Percentiles rank a stretch among this genome's conserved stretches.
These are phyloP conservation scores for Galeruca laticollis DNA, from an alignment of 2,888 invertebrate genomes.

Conservation along the genomic window DNA sequence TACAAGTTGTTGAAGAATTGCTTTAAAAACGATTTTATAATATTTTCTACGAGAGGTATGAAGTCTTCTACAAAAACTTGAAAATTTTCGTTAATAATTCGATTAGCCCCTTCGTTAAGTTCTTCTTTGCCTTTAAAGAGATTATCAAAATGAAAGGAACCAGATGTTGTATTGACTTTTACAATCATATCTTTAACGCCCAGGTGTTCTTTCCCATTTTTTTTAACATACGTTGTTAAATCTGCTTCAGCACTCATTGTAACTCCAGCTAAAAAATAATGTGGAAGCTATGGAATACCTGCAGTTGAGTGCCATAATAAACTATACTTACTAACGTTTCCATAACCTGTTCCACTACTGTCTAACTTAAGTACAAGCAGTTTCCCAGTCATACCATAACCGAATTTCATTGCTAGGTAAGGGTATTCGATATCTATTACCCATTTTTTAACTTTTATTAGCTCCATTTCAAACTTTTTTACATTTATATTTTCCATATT, in stretches of 20 bases:
- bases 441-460: slow-evolving; percentile 67
- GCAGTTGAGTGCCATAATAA: not conserved
- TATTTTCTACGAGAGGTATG: slow-evolving; percentile 73
- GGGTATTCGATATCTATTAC: slow-evolving; percentile 72
- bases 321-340: slow-evolving; percentile 24
- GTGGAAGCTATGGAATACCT: no score
- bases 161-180: slow-evolving; percentile 73
- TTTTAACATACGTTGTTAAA: slow-evolving; percentile 67
- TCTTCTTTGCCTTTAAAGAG: slow-evolving; percentile 75
- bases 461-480: slow-evolving; percentile 66
- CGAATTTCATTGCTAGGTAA: slow-evolving; percentile 71
- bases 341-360: slow-evolving; percentile 65
- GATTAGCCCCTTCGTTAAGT: slow-evolving; percentile 75
- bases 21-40: slow-evolving; percentile 68
- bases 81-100: slow-evolving; percentile 81
- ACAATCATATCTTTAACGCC: slow-evolving; percentile 73
- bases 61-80: slow-evolving; percentile 74
- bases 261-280: slow-evolving; percentile 70
- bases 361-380: slow-evolving; percentile 77
- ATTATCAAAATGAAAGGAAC: slow-evolving; percentile 73
- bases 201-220: slow-evolving; percentile 69
- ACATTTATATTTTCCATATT: slow-evolving; percentile 59
- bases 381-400: slow-evolving; percentile 75
- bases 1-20: slow-evolving; percentile 70
- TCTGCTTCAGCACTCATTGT: slow-evolving; percentile 70